A percentile compares a stretch with the other conserved stretches of the same genome.
Conservation (phyloP, 2,797 vertebrate genomes). For the Hypotaenidia philippensis region DNA sequence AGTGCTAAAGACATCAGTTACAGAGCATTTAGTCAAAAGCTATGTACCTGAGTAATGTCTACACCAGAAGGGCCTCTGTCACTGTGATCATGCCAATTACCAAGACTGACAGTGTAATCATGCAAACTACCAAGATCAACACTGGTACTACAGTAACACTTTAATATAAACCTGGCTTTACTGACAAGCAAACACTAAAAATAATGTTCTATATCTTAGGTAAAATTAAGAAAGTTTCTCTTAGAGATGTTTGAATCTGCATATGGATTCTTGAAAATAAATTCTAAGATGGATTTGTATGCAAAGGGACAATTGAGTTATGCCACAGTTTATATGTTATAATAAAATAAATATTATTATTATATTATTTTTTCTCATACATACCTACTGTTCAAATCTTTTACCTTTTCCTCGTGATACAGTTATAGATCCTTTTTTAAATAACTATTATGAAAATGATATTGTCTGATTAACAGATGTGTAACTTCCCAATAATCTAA, state of each 20-base stretch:
- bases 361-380: not conserved
- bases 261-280: not conserved
- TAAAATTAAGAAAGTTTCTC: not conserved
- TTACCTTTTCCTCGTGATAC: not conserved
- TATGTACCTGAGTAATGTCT: not conserved
- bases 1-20: not conserved
- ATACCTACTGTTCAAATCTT: not conserved
- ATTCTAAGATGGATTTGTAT: not conserved
- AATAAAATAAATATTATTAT: not conserved
- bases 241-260: not conserved
- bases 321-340: not conserved
- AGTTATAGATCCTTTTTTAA: not conserved
- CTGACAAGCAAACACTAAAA: not conserved
- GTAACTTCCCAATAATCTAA: conserved; percentile 49
- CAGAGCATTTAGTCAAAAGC: not conserved
- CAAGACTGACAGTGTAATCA: not conserved
- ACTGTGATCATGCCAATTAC: not conserved
- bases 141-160: not conserved
- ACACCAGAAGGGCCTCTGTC: not conserved
- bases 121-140: not conserved
- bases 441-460: conserved; percentile 33
- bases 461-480: conserved; percentile 64
- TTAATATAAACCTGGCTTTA: not conserved
- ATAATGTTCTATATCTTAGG: not conserved
- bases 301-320: not conserved